Evolutionary conservation across 2,888 invertebrate species (phyloP).

Genomic region (Ophioninae sp.): DNA sequence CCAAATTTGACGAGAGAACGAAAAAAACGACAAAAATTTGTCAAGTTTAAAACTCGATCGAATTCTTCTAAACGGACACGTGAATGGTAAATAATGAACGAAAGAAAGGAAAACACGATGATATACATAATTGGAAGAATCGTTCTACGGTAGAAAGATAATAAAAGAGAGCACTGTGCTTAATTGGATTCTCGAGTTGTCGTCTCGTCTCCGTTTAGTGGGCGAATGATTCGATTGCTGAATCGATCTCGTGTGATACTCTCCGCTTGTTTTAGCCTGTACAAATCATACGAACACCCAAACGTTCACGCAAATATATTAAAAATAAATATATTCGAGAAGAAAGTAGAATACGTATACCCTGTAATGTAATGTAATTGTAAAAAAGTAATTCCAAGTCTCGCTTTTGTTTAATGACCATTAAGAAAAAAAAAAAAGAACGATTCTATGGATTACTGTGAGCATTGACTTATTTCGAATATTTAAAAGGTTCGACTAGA

Average conservation of each 20-base stretch:
- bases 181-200: constrained; percentile 27
- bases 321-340: background rate
- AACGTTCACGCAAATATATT: background rate
- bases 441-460: background rate
- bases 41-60: background rate
- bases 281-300: background rate
- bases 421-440: background rate
- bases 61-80: background rate
- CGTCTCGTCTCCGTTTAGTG: constrained; percentile 38
- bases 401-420: background rate
- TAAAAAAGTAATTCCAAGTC: background rate
- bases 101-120: background rate
- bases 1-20: too few relatives aligned
- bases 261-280: constrained; percentile 21
- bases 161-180: constrained; percentile 27
- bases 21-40: background rate
- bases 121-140: background rate
- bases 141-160: constrained; percentile 25
- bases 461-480: background rate
- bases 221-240: constrained; percentile 60
- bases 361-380: background rate
- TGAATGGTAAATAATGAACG: background rate
- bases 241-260: constrained; percentile 57
- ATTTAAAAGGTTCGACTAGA: background rate
- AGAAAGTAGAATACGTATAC: background rate